Base-by-base conservation (phyloP, 2,113 vertebrate genomes). In the Lipotes vexillifer region DNA sequence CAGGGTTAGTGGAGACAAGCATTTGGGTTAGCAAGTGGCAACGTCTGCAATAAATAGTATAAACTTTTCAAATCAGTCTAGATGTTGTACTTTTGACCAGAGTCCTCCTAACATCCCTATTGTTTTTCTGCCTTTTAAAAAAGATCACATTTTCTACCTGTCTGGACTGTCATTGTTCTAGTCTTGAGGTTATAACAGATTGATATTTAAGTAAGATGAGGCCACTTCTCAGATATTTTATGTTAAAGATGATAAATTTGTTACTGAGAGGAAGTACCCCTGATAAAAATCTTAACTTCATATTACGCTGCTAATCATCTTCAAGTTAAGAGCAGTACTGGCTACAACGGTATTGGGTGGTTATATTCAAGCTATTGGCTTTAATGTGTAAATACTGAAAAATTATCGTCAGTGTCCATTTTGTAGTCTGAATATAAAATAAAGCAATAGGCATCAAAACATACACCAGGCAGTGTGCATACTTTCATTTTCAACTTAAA, bases 181-280 rank as follows among this genome's bases (percentile, higher is more conserved):
- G 77, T 96, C 36, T 84, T 89, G 63, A 88, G 8, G 36, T 90
- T 93, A 44, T 68, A 81, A 75, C 49, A 93, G 63, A 88, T 44
- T 88, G 69, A 66, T 77, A 90, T 65, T 93, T 89, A 74, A 93
- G 46, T 88, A 83, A 84, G 21, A 84, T 87, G 83, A 87, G 29
- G 63, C 88, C n/a, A n/a, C n/a, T n/a, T n/a, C 68, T 85, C 71
- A 96, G 94, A 55, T 55, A 89, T 12, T 88, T 86, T 75, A 15
- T 69, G 29, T 88, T 95, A 77, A 93, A 87, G 63, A 89, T 94
- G 44, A 65, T 80, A 94, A 93, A 86, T 84, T 69, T 63, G n/a
- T 88, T 92, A 63, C 25, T 74, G 31, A 88, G 15, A 96, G 55
- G 68, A 95, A 92, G 31, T 72, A 29, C 10, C 7, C 33, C 46